Percentiles rank a stretch among this genome's conserved stretches.
Evolutionary conservation across 2,888 invertebrate species (phyloP).

Genomic region (Microctonus hyperodae): DNA sequence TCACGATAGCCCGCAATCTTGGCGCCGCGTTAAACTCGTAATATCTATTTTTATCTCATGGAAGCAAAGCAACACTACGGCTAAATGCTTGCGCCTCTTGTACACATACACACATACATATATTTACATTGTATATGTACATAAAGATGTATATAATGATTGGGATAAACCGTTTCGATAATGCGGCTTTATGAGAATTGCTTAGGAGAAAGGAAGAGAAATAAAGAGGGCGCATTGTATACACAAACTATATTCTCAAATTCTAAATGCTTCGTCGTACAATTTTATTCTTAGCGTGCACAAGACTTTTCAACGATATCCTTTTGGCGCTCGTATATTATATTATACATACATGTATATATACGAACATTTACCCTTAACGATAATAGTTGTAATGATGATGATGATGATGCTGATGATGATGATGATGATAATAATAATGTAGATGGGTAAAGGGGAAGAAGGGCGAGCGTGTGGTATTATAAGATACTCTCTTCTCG

Average conservation of each 20-base stretch:
- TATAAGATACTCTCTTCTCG: constrained; percentile 14
- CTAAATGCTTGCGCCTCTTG: constrained; percentile 26
- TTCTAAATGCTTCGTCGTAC: background rate
- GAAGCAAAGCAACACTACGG: constrained; percentile 46
- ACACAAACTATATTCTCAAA: background rate
- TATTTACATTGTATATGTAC: no score
- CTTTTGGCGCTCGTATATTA: background rate
- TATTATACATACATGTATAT: background rate
- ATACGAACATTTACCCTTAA: background rate
- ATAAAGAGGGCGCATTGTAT: no score
- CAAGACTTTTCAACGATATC: background rate
- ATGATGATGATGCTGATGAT: constrained; percentile 24
- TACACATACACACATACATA: constrained; percentile 4
- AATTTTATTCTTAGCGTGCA: background rate
- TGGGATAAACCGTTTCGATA: background rate
- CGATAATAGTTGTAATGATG: constrained; percentile 16
- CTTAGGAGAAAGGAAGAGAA: background rate
- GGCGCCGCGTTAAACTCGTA: constrained; percentile 67
- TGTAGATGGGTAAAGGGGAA: constrained; percentile 1
- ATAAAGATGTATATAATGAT: background rate
- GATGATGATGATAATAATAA: constrained; percentile 31
- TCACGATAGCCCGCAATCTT: constrained; percentile 67
- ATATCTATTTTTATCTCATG: constrained; percentile 67
- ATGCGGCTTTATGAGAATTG: background rate
- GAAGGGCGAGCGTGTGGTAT: constrained; percentile 15